Base-by-base conservation (phyloP, 2,888 invertebrate genomes). In the Torymus auratus region DNA sequence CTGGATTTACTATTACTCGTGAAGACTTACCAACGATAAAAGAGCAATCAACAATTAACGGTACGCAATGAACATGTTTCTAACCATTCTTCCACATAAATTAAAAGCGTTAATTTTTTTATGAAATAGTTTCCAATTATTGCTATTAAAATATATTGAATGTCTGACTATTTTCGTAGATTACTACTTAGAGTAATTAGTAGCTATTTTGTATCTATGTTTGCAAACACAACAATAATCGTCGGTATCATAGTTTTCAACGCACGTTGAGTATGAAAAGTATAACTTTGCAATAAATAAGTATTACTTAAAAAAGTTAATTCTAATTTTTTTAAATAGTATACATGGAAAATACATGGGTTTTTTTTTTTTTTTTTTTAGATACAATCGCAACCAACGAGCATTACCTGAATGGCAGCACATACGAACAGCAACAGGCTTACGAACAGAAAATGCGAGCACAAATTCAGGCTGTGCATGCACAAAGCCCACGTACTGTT, bases 401-500 rank as follows among this genome's bases (percentile, higher is more conserved):
- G 13, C 76, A 72, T 14, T 82, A 68, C 14, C n/a, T 76, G n/a
- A 60, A 11, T 12, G 15, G 28, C 10, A 70, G n/a, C 84, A 28
- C 78, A 1, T 80, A 71, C 82, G 20, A 76, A 13, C 79, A 82
- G 28, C 78, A 77, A 13, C 62, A 60, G 2, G 84, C 83, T 61
- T 87, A 88, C 52, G 90, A 91, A 53, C 89, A 90, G 60, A 90
- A 89, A 17, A 87, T 90, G 85, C 88, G 88, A 3, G 87, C 89
- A 0, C 88, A 90, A 77, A 90, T 90, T 61, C 91, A 90, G 82
- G 89, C 89, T 3, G 89, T 90, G 14, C 89, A 91, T n/a, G 90
- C 90, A 5, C 91, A 91, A 81, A 91, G 91, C 83, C 91, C 91
- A 0, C 88, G 91, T 23, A 91, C 91, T 0, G 89, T 91, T 3